phyloP scores from a whole-genome alignment of 1,140 invertebrate genomes.

The Nixonia krombeini region DNA sequence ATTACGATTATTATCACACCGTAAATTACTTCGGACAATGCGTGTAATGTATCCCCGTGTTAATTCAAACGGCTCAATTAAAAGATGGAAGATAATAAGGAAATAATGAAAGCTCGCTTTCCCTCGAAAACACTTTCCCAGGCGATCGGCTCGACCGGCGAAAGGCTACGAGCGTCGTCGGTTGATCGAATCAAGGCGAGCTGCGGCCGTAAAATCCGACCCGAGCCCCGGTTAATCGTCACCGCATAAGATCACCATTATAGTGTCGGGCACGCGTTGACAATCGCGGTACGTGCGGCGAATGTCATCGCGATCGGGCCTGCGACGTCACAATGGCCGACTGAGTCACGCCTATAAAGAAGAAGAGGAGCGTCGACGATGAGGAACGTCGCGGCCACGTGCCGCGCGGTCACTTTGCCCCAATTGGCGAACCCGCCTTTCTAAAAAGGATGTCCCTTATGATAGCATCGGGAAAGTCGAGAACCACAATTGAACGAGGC shows the following conservation, averaged over 20 bases:
- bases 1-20: too few relatives aligned
- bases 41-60: too few relatives aligned
- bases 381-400: slow-evolving; percentile 32
- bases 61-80: too few relatives aligned
- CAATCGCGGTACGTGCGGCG: slow-evolving; percentile 33
- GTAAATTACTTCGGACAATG: too few relatives aligned
- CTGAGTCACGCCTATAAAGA: slow-evolving; percentile 39
- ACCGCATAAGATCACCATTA: slow-evolving; percentile 19
- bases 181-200: too few relatives aligned
- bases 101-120: too few relatives aligned
- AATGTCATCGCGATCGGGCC: slow-evolving; percentile 5
- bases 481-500: slow-evolving; percentile 38
- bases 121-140: too few relatives aligned
- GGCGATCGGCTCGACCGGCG: too few relatives aligned
- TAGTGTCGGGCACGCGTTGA: slow-evolving; percentile 22
- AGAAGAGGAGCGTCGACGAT: slow-evolving; percentile 1
- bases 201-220: too few relatives aligned
- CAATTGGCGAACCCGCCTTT: slow-evolving; percentile 53
- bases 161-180: too few relatives aligned
- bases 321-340: slow-evolving; percentile 7
- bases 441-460: slow-evolving; percentile 59
- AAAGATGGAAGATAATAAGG: too few relatives aligned
- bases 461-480: slow-evolving; percentile 53
- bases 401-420: slow-evolving; percentile 51
- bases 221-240: slow-evolving; percentile 23